Evolutionary conservation across 2,888 invertebrate genomes (phyloP), one percentile per base, ranked within the genome.

Genomic region (Oscheius onirici): DNA sequence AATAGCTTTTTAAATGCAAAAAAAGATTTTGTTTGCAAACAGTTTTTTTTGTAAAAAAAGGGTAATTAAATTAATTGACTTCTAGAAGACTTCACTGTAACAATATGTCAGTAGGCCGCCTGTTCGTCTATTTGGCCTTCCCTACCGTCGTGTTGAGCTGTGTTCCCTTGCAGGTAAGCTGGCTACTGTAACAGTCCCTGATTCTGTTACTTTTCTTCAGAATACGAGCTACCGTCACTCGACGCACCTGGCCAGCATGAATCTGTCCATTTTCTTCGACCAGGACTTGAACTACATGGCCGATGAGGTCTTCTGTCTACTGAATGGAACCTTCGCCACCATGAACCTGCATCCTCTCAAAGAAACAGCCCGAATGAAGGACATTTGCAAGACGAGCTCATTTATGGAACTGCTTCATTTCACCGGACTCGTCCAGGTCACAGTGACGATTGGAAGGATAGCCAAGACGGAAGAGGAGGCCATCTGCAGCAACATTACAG

Each of bases 211-310:
- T 11, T 11, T 11, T 24, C n/a, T 40, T 40, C 17, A 60, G 60
- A 43, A 43, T 43, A 20, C 43, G 41, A 60, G 43, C 44, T 60
- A 60, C 41, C 60, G 60, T 20, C 41, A 60, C 22, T 40, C 43
- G 41, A 2, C 24, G 13, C 60, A 60, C 20, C 20, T 60, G 20
- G 17, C 60, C 22, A 8, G 15, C 41, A 60, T 60, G 60, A 43
- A 43, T 60, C 20, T 60, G 24, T 60, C 60, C 0, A 60, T 43
- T 6, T 43, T 41, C 24, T 43, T 20, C n/a, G 43, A 41, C 15
- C 3, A 41, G 3, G 40, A 40, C 20, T 58, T 15, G 8, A 5
- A 8, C 17, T 11, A 1, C 6, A 8, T 40, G 43, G 44, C 60
- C 43, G 22, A 41, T 0, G 41, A 41, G 15, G 43, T 60, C 11